Evolutionary conservation across 92 coral and sea anemone species (phyloP).

Genomic region (Pocillopora meandrina): DNA sequence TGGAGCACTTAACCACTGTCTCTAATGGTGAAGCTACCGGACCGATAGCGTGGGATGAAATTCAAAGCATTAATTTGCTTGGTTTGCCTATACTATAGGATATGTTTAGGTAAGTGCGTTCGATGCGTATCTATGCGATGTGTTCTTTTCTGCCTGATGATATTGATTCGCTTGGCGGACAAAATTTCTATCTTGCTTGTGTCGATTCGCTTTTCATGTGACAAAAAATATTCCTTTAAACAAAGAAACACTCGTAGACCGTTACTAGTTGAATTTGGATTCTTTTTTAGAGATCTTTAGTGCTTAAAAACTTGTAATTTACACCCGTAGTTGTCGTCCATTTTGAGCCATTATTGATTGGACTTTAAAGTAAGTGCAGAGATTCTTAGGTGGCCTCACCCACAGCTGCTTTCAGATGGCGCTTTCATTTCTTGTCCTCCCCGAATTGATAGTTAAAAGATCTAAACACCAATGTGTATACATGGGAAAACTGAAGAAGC

Average conservation of each 20-base stretch:
- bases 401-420: neutral
- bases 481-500: slow-evolving; percentile 9
- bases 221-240: slow-evolving; percentile 27
- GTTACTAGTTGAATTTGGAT: neutral
- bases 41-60: slow-evolving; percentile 80
- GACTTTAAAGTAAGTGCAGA: slow-evolving; percentile 23
- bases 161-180: slow-evolving; percentile 50
- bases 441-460: neutral
- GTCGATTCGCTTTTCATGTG: slow-evolving; percentile 19
- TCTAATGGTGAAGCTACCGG: slow-evolving; percentile 74
- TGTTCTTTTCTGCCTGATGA: slow-evolving; percentile 35
- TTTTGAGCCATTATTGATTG: slow-evolving; percentile 32
- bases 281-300: slow-evolving; percentile 29
- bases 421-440: neutral
- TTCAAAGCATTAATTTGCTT: slow-evolving; percentile 78
- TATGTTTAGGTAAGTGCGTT: slow-evolving; percentile 69
- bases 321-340: slow-evolving; percentile 37
- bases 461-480: neutral
- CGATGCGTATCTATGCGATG: slow-evolving; percentile 35
- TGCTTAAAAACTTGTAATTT: slow-evolving; percentile 37
- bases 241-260: slow-evolving; percentile 15
- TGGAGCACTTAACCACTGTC: slow-evolving; percentile 38
- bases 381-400: slow-evolving; percentile 20
- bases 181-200: slow-evolving; percentile 27
- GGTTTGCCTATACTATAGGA: slow-evolving; percentile 54